Evolutionary conservation across 2,113 vertebrate genomes (phyloP).

Genomic region (Equus quagga): DNA sequence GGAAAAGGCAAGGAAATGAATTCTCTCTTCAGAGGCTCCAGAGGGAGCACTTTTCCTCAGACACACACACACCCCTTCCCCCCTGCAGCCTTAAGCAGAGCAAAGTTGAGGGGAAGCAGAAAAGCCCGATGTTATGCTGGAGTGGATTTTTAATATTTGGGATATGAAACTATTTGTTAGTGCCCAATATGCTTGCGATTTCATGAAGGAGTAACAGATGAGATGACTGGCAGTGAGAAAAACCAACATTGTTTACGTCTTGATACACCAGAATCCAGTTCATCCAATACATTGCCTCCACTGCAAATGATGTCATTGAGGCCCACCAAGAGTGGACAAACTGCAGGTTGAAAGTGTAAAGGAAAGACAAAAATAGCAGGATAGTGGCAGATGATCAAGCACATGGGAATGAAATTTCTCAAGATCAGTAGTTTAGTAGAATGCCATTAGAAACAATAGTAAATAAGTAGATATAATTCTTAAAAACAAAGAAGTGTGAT

Average conservation of each 20-base stretch:
- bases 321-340: neutral
- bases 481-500: neutral
- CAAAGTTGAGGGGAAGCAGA: neutral
- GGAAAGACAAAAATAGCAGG: neutral
- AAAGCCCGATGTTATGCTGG: neutral
- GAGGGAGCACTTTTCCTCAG: neutral
- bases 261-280: neutral
- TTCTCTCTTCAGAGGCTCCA: neutral
- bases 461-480: neutral
- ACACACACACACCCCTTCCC: neutral
- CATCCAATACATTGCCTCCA: neutral
- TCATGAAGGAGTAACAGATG: neutral
- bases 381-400: neutral
- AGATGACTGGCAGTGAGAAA: neutral
- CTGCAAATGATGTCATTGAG: neutral
- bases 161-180: neutral
- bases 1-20: neutral
- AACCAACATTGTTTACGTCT: neutral
- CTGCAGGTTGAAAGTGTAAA: neutral
- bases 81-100: neutral
- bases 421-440: neutral
- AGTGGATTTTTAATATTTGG: neutral
- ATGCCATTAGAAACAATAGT: neutral
- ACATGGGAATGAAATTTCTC: neutral
- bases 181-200: neutral